phyloP scores from a whole-genome alignment of 2,797 vertebrate species.

The Synaphobranchus kaupii region DNA sequence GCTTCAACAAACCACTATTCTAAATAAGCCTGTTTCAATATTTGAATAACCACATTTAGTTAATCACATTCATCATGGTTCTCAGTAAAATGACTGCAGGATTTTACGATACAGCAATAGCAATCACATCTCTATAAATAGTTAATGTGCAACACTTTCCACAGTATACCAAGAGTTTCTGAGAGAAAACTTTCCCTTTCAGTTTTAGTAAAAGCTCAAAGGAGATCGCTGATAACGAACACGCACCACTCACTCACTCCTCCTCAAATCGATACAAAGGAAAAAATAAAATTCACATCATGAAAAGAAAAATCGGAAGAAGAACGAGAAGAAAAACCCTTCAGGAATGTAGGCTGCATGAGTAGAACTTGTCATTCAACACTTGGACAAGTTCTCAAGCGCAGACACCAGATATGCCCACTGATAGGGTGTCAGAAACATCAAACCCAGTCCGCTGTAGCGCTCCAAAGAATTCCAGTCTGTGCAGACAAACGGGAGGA shows the following conservation, averaged over 20 bases:
- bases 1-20: no score
- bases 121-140: neutral
- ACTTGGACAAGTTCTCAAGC: neutral
- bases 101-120: neutral
- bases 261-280: neutral
- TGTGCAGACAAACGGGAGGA: neutral
- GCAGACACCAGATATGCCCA: neutral
- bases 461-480: neutral
- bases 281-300: neutral
- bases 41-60: no score
- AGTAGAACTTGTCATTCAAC: neutral
- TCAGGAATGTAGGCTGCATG: neutral
- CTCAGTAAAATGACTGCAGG: neutral
- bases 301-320: neutral
- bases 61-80: neutral
- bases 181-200: neutral
- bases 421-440: neutral
- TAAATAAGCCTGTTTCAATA: no score
- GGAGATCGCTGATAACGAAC: neutral
- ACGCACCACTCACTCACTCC: conserved; percentile 1
- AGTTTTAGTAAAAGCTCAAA: neutral
- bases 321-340: neutral
- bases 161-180: neutral
- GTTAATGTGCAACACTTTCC: neutral
- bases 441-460: neutral